Base-by-base conservation (phyloP, 2,888 invertebrate genomes). In the Osmoderma eremita region DNA sequence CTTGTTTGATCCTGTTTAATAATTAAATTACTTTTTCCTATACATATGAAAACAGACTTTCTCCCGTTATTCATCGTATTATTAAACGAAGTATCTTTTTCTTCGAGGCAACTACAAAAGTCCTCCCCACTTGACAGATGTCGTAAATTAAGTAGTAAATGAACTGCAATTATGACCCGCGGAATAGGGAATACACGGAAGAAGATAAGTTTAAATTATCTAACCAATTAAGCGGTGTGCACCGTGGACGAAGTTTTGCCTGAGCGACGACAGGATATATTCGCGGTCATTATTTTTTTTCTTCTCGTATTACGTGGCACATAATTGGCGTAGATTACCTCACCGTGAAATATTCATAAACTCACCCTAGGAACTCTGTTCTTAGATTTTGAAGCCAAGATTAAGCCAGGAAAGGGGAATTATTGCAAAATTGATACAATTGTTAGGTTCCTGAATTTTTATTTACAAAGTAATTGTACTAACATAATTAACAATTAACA, bases 161-260 rank as follows among this genome's bases (percentile, higher is more conserved):
- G 38, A n/a, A 42, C 10, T 58, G 24, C 42, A 58, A 58, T 58
- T 58, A 58, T 22, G 15, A 12, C 42, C 30, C 24, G 58, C 24
- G 12, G 24, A 45, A 42, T 10, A 42, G 24, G 18, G 41, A 42
- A 42, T 58, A 42, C 22, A 24, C 41, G 58, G 42, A 58, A 42
- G 58, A 58, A 58, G 42, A 58, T 41, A 41, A 15, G 42, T 45
- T 42, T 58, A 58, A 58, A 58, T 58, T 58, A 42, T 58, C 42
- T 42, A 58, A 17, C 42, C 42, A 58, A 58, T 58, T 58, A 58
- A 58, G 42, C 58, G 42, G 42, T 42, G 38, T 53, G 10, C 12
- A 12, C 18, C 18, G 38, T 12, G 50, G n/a, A 24, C n/a, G 50
- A 51, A 10, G 30, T 30, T 6, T 30, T 30, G 8, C 30, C 30